Base-by-base conservation (phyloP, 2,113 vertebrate genomes). In the Myiozetetes cayanensis region DNA sequence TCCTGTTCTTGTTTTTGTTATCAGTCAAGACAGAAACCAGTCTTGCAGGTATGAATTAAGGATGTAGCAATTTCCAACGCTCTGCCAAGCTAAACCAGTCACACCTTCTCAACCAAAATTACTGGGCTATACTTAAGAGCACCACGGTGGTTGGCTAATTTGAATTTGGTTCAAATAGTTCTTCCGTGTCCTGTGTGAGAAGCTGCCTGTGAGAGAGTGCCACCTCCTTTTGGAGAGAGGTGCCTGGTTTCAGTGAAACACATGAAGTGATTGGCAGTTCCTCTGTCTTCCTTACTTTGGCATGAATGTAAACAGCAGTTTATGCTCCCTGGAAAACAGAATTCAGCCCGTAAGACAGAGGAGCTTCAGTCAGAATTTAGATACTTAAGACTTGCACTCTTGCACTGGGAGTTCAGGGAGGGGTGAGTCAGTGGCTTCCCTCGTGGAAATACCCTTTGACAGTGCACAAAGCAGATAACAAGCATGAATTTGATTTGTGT, bases 11-110 rank as follows among this genome's bases (percentile, higher is more conserved):
- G 75, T 85, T 96, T 91, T 89, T 4, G 4, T 85, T 93, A 85
- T 90, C 90, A 88, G 90, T 67, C 68, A 90, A 88, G 80, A 37
- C 47, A 88, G 85, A 92, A 97, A 97, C 94, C 93, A 96, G 96
- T 97, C 92, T 78, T 90, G 72, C 92, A 94, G 85, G 95, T 96
- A 93, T 41, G 65, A 91, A 50, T 88, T 89, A 92, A 71, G 61
- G 92, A 63, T 90, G 90, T 55, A 92, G 92, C 82, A 96, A 96
- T 90, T 93, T 83, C 70, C 61, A 65, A 24, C 0, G 5, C 75
- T 84, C 75, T 93, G 72, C 87, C 85, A 80, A 92, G 85, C 87
- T 86, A 68, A 94, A 86, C 72, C 72, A 74, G 92, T 96, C 88
- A 81, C 85, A 74, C 75, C 89, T 89, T 85, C 90, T 59, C 75